Base-by-base conservation (phyloP, 2,113 vertebrate species). In the Laticauda colubrina region DNA sequence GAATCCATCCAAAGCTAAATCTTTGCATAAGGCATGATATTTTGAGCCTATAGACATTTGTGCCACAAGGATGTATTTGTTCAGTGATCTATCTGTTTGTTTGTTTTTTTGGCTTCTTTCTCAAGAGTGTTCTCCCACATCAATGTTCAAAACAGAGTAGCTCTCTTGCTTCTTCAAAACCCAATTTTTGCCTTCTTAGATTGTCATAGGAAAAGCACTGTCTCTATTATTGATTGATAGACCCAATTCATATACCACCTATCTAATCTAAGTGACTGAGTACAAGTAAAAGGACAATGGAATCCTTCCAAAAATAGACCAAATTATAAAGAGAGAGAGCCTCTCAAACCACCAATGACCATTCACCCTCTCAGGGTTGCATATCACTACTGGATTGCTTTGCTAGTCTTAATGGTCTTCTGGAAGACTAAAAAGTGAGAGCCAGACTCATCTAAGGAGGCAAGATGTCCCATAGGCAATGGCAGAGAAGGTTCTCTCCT, bases 301-400 rank as follows among this genome's bases (percentile, higher is more conserved):
- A 29, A 61, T 11, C 59, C 59, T 61, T 61, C 24, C 24, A 61
- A 24, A 61, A 61, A 61, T 61, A 61, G 59, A 61, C 59, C 24
- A 61, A 61, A 10, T 61, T 29, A 12, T 1, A 29, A 1, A 61
- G 59, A 29, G 8, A 59, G 24, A 29, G 59, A 29, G 23, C 8
- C 24, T 59, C 8, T 10, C 57, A 59, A 59, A 26, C 3, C 9
- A 61, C 24, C 59, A 61, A 26, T 61, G 5, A 61, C 23, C 59
- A 26, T 10, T 3, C 59, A 0, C 2, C 0, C 0, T 0, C 26
- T 26, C 59, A 29, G 10, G 59, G 3, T 29, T 12, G 0, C 59
- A 3, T 61, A 29, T 61, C 59, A 61, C 3, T 61, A 26, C 9
- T 61, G 59, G 59, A 61, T 61, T 9, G 1, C 24, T 61, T 29